Evolutionary conservation across 2,797 vertebrate species (phyloP).

Genomic region (Oreortyx pictus): DNA sequence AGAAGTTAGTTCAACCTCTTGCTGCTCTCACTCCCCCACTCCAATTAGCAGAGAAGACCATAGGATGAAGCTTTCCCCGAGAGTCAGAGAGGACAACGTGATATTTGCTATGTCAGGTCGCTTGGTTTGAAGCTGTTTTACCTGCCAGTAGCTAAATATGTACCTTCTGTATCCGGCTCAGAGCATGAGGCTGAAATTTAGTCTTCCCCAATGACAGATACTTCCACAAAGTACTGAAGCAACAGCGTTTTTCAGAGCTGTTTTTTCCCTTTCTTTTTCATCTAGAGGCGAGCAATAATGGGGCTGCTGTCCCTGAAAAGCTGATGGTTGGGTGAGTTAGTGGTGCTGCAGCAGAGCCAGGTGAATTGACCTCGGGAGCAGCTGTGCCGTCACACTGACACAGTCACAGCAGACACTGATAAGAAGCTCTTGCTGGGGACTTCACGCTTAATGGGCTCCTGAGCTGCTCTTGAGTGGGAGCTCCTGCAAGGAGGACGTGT

Average conservation of each 20-base stretch:
- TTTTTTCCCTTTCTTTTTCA: fast-evolving
- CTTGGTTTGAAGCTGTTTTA: background rate
- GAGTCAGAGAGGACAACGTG: background rate
- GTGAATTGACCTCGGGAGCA: constrained; percentile 57
- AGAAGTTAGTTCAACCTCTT: background rate
- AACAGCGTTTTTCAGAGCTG: background rate
- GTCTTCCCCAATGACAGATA: background rate
- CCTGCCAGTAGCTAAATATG: background rate
- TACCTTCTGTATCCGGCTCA: background rate
- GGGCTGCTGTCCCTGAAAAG: constrained; percentile 22
- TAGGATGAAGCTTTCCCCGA: background rate
- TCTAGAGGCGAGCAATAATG: background rate
- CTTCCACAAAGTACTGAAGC: background rate
- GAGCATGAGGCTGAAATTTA: background rate
- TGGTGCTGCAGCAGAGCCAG: constrained; percentile 12
- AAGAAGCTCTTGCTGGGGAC: constrained; percentile 61
- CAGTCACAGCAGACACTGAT: constrained; percentile 62
- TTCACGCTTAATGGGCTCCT: constrained; percentile 60
- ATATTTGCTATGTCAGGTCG: background rate
- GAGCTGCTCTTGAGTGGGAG: constrained; percentile 55
- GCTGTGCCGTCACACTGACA: constrained; percentile 60
- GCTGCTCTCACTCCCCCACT: background rate
- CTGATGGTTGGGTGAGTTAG: constrained; percentile 4
- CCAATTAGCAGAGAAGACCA: background rate
- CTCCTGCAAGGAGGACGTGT: constrained; percentile 48